These are phyloP conservation scores for Dendrocincla fuliginosa DNA, from an alignment of 2,797 vertebrate species.

Conservation along the genomic window DNA sequence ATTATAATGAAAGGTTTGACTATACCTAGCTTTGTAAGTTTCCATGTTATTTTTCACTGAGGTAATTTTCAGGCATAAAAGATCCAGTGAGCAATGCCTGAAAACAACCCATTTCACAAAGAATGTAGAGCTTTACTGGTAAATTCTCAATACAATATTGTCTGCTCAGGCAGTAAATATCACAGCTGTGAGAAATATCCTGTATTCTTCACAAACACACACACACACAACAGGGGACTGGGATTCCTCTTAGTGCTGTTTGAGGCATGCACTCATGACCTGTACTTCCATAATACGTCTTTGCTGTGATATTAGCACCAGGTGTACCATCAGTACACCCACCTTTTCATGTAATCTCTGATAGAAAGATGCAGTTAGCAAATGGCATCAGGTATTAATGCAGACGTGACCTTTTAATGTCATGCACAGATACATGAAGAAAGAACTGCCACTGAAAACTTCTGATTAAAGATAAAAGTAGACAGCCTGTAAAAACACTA, in stretches of 20 bases:
- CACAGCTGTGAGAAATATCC: background rate
- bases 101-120: background rate
- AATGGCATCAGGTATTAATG: conserved; percentile 28
- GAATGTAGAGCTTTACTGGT: background rate
- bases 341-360: conserved; percentile 15
- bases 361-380: conserved; percentile 20
- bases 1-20: conserved; percentile 7
- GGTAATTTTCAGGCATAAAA: background rate
- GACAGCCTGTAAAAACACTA: conserved; percentile 52
- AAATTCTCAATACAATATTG: background rate
- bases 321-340: background rate
- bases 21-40: background rate
- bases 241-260: background rate
- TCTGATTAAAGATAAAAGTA: conserved; percentile 63
- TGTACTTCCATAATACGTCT: background rate
- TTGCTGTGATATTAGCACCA: background rate
- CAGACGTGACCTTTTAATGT: conserved; percentile 54
- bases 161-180: background rate
- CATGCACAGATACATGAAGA: background rate
- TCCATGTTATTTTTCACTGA: background rate
- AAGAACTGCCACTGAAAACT: conserved; percentile 54
- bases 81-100: background rate
- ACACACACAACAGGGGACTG: background rate
- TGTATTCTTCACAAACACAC: conserved; percentile 8
- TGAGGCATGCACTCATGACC: background rate